Conservation (phyloP, 1,140 invertebrate genomes). For the Frieseomelitta varia region DNA sequence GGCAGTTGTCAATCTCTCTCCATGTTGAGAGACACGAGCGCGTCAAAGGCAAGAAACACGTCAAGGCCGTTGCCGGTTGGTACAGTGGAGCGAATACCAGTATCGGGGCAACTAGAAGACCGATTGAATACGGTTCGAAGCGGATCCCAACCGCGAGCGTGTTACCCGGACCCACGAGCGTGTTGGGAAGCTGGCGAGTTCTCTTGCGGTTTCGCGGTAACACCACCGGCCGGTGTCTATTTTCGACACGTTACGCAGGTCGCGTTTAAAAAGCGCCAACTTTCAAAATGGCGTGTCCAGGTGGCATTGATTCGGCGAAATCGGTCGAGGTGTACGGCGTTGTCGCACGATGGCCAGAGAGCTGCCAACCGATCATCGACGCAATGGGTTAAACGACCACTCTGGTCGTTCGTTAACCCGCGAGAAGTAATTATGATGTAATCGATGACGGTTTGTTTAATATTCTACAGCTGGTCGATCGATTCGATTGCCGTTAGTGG, state of each 20-base stretch:
- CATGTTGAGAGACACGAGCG: constrained; percentile 73
- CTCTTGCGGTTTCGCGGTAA: constrained; percentile 59
- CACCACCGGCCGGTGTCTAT: constrained; percentile 38
- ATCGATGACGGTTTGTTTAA: constrained; percentile 37
- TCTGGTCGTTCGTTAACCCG: neutral
- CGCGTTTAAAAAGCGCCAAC: constrained; percentile 21
- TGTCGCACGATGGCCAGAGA: neutral
- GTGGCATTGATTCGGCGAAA: constrained; percentile 3
- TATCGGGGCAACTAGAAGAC: constrained; percentile 39
- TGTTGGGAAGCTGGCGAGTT: constrained; percentile 21
- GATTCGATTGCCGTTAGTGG: neutral
- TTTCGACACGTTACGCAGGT: constrained; percentile 45
- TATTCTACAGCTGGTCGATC: neutral
- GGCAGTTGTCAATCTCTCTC: constrained; percentile 78
- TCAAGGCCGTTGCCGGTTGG: constrained; percentile 39
- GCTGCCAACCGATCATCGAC: neutral
- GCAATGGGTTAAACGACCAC: neutral
- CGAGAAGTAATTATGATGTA: constrained; percentile 9
- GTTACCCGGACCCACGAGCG: constrained; percentile 7
- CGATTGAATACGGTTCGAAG: constrained; percentile 15
- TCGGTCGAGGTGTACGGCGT: neutral
- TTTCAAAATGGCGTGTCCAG: constrained; percentile 33
- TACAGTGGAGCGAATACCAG: constrained; percentile 32
- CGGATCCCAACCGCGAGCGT: constrained; percentile 5
- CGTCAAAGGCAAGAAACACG: constrained; percentile 69